Evolutionary conservation across 2,888 invertebrate species (phyloP).

Genomic region (Cylindroiulus punctatus): DNA sequence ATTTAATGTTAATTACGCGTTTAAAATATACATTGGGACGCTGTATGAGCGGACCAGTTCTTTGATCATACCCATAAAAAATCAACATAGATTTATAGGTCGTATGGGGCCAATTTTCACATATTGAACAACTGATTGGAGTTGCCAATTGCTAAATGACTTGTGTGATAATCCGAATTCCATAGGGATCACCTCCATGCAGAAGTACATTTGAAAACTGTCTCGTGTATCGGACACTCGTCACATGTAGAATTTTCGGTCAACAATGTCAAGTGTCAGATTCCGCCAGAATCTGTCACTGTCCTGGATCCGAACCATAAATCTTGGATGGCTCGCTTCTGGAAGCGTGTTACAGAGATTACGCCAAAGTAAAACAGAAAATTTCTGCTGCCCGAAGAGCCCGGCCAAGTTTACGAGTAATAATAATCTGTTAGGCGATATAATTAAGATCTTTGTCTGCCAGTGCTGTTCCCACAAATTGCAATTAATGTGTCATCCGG

Average conservation of each 20-base stretch:
- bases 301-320: background rate
- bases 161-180: background rate
- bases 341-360: slow-evolving; percentile 6
- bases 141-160: background rate
- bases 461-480: slow-evolving; percentile 45
- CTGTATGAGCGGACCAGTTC: background rate
- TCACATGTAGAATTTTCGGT: no score
- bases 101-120: background rate
- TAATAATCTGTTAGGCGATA: slow-evolving; percentile 42
- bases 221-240: no score
- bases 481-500: slow-evolving; percentile 36
- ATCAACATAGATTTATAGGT: slow-evolving; percentile 14
- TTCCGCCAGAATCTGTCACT: background rate
- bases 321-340: background rate
- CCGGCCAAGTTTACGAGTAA: slow-evolving; percentile 37
- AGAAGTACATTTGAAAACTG: no score
- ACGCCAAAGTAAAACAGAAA: background rate
- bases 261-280: background rate
- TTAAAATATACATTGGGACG: background rate
- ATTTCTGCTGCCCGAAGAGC: background rate
- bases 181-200: no score
- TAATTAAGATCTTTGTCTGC: slow-evolving; percentile 43
- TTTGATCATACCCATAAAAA: slow-evolving; percentile 1
- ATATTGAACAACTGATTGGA: background rate
- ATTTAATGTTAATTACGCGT: slow-evolving; percentile 28